These are phyloP conservation scores for Cochlearius cochlearius DNA, from an alignment of 2,113 vertebrate species.

Conservation along the genomic window DNA sequence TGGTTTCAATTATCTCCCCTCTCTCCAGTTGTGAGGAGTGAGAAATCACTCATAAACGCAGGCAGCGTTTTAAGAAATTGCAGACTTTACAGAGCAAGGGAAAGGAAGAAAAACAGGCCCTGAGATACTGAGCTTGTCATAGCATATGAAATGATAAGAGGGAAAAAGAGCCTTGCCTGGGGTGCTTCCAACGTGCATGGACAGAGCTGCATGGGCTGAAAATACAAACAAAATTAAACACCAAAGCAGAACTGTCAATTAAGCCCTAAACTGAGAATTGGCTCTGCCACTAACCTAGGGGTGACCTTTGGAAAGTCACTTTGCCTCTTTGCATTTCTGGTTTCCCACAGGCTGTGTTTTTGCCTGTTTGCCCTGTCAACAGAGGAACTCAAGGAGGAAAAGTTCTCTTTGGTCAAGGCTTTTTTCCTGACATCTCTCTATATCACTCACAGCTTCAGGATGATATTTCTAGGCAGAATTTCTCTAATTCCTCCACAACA, in stretches of 20 bases:
- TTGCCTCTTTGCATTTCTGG: neutral
- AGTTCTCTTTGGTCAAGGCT: neutral
- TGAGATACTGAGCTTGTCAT: neutral
- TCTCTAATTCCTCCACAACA: neutral
- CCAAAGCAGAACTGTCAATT: neutral
- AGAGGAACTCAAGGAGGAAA: neutral
- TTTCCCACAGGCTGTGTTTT: neutral
- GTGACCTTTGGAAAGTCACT: neutral
- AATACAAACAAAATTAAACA: neutral
- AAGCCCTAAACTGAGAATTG: neutral
- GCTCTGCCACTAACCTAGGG: neutral
- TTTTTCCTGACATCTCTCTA: neutral
- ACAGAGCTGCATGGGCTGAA: neutral
- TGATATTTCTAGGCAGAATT: neutral
- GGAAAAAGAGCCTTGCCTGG: neutral
- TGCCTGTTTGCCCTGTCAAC: neutral
- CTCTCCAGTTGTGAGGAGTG: constrained; percentile 7
- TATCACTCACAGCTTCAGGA: neutral
- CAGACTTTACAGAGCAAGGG: neutral
- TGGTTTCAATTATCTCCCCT: constrained; percentile 33
- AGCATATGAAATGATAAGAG: neutral
- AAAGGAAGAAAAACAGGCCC: neutral
- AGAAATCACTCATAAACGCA: constrained; percentile 20
- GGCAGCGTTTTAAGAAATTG: constrained; percentile 7
- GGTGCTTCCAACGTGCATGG: neutral